These are phyloP conservation scores for Galeopsomyia nigrocyanea DNA, from an alignment of 2,888 invertebrate species.

Conservation along the genomic window DNA sequence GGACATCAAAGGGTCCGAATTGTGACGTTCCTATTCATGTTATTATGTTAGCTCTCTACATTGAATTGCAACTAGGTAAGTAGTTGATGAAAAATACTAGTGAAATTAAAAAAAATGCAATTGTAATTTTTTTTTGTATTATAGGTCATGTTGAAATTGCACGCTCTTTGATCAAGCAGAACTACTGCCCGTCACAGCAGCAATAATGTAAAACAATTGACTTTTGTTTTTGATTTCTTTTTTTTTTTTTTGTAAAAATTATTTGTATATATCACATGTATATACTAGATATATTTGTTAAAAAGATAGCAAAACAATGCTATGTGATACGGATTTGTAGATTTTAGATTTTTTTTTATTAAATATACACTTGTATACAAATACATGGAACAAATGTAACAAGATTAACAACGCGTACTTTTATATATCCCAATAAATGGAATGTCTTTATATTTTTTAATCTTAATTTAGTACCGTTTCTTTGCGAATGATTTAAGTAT, in stretches of 20 bases:
- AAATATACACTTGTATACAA: constrained; percentile 49
- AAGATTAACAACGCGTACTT: constrained; percentile 40
- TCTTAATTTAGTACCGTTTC: constrained; percentile 1
- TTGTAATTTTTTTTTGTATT: constrained; percentile 15
- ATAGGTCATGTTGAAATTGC: constrained; percentile 45
- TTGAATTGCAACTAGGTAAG: constrained; percentile 76
- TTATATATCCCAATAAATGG: constrained; percentile 43
- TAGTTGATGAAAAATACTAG: neutral
- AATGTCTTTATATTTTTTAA: constrained; percentile 39
- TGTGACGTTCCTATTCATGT: constrained; percentile 75
- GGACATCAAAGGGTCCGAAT: constrained; percentile 70
- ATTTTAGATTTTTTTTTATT: constrained; percentile 45
- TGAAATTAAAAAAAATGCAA: neutral
- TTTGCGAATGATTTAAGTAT: constrained; percentile 12
- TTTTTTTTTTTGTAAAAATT: constrained; percentile 44
- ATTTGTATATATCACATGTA: constrained; percentile 30
- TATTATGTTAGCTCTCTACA: constrained; percentile 76
- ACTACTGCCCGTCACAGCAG: constrained; percentile 38
- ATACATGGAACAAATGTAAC: constrained; percentile 47
- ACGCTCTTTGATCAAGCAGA: constrained; percentile 46
- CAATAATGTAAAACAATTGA: constrained; percentile 27
- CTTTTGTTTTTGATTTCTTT: constrained; percentile 24
- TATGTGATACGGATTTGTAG: constrained; percentile 32
- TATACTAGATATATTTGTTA: constrained; percentile 39
- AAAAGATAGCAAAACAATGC: constrained; percentile 31